Evolutionary conservation across 2,113 vertebrate genomes (phyloP).

Genomic region (Lasiurus borealis): DNA sequence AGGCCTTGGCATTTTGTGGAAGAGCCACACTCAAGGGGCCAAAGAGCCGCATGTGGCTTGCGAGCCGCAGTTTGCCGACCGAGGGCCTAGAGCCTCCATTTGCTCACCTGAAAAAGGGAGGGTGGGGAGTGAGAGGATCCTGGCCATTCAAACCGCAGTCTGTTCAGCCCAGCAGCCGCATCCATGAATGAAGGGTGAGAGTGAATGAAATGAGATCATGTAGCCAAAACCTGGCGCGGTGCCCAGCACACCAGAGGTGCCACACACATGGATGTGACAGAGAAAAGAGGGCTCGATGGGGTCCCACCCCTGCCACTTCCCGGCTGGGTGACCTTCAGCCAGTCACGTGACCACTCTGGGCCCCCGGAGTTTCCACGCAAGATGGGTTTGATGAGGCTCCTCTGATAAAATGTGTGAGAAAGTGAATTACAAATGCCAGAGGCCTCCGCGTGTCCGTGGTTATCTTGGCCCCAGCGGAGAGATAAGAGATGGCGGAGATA

Average conservation of each 20-base stretch:
- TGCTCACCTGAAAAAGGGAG: background rate
- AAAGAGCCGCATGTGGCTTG: no score
- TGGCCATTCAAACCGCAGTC: background rate
- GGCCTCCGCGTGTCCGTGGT: background rate
- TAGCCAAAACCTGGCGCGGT: background rate
- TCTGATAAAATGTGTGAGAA: background rate
- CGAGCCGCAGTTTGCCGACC: no score
- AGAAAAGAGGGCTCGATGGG: background rate
- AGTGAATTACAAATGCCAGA: background rate
- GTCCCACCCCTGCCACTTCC: background rate
- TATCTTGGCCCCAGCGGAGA: background rate
- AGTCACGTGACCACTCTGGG: background rate
- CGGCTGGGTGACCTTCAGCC: background rate
- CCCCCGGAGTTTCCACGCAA: background rate
- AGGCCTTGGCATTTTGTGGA: no score
- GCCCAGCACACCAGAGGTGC: background rate
- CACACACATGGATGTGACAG: background rate
- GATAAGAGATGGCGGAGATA: slow-evolving; percentile 19
- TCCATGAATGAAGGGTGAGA: background rate
- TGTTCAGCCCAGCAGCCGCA: background rate
- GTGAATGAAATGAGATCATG: background rate
- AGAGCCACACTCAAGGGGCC: no score
- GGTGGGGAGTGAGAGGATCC: background rate
- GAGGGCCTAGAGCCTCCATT: background rate
- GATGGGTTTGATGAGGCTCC: background rate